Conservation (phyloP, 1,140 invertebrate genomes). For the Cydia splendana region DNA sequence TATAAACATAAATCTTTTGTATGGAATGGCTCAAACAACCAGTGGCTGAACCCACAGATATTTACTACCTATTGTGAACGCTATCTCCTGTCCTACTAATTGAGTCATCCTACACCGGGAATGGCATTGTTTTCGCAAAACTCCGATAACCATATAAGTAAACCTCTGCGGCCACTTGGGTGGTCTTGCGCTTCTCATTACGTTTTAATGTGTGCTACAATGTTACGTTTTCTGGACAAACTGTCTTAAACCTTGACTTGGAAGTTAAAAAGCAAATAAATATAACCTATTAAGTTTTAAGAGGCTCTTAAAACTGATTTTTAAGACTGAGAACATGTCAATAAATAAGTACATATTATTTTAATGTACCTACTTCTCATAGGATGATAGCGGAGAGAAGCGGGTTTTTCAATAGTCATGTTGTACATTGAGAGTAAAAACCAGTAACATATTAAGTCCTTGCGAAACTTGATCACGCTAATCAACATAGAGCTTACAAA, state of each 20-base stretch:
- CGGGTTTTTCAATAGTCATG: not conserved
- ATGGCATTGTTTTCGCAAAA: conserved; percentile 72
- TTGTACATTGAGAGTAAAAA: not conserved
- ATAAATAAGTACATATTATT: not conserved
- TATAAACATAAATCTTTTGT: conserved; percentile 24
- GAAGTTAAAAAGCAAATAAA: conserved; percentile 20
- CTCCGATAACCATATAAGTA: conserved; percentile 60
- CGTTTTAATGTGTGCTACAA: conserved; percentile 28
- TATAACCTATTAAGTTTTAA: conserved; percentile 27
- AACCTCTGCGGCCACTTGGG: conserved; percentile 57
- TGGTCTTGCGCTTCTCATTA: conserved; percentile 46
- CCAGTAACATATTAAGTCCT: not conserved
- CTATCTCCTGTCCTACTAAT: conserved; percentile 71
- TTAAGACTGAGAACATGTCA: conserved; percentile 10
- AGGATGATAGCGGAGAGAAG: not conserved
- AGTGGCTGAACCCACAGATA: conserved; percentile 43
- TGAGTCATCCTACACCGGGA: conserved; percentile 71
- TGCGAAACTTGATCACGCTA: not conserved
- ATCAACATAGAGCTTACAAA: not conserved
- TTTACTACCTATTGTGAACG: conserved; percentile 67
- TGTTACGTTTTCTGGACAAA: conserved; percentile 8
- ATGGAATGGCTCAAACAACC: conserved; percentile 1
- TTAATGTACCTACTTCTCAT: not conserved
- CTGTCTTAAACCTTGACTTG: conserved; percentile 20
- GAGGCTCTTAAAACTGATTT: conserved; percentile 16